Percentiles rank a stretch among this genome's conserved stretches.
Evolutionary conservation across 2,113 vertebrate species (phyloP).

Genomic region (Rousettus leschenaultii): DNA sequence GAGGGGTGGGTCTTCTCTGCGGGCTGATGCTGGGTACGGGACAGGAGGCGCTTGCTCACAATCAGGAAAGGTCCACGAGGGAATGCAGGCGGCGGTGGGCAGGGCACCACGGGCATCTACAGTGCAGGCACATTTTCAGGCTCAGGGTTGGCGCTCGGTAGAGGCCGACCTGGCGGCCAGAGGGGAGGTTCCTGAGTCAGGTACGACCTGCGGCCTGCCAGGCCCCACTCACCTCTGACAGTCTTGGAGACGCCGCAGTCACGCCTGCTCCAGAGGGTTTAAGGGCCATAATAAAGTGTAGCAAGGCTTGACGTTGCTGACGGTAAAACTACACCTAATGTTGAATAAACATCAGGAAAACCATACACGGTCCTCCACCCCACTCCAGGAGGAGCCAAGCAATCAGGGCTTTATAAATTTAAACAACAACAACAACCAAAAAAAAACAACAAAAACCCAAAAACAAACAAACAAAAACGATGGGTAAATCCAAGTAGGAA

Average conservation of each 20-base stretch:
- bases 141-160: no score
- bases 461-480: background rate
- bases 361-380: no score
- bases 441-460: background rate
- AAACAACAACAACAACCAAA: no score
- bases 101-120: fast-evolving
- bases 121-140: background rate
- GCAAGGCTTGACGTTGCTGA: background rate
- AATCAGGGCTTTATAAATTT: background rate
- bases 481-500: background rate
- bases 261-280: background rate
- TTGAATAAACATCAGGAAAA: background rate
- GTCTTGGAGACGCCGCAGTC: background rate
- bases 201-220: background rate
- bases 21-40: background rate
- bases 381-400: background rate
- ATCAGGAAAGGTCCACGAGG: no score
- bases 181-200: background rate
- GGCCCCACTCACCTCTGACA: background rate
- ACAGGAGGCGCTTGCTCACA: background rate
- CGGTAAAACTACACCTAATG: background rate
- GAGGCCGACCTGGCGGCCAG: fast-evolving
- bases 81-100: background rate
- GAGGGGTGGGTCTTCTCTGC: fast-evolving
- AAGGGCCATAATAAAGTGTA: no score